Base-by-base conservation (phyloP, 2,888 invertebrate genomes). In the Noctua comes region DNA sequence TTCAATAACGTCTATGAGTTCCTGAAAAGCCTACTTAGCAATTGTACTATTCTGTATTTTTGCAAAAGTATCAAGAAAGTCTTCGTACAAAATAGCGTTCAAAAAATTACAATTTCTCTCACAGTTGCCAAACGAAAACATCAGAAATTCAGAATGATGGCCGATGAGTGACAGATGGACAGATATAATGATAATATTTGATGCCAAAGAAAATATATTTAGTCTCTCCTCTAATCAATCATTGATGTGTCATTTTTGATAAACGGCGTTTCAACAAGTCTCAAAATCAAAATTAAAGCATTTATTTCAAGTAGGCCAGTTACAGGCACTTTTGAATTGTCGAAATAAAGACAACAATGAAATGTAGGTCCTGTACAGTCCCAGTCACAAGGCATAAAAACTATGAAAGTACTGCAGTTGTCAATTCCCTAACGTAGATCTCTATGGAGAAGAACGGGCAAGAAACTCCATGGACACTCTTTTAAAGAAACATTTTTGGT, bases 151-250 rank as follows among this genome's bases (percentile, higher is more conserved):
- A n/a, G 73, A 82, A 48, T 77, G 82, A 82, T 81, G 76, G 76
- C 75, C 74, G 86, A 83, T 84, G 88, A 89, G 54, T 81, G 85
- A 86, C 83, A 71, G 86, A 86, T 21, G 73, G 87, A 80, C 79
- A 83, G 79, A 82, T 79, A 81, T 83, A 85, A 89, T 85, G 84
- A 88, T 86, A 85, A 88, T 80, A 86, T 86, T 88, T 78, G 83
- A 86, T 79, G 88, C 83, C 86, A 89, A 89, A 82, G 86, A 86
- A 84, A 85, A 87, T 86, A 83, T 84, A 84, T 89, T 84, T 87
- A 82, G 87, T 82, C 31, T 75, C 57, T 77, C 72, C 66, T 78
- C 83, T 77, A 86, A 89, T 89, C 89, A 88, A 88, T 89, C 89
- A 89, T 78, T 74, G 43, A 68, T 4, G 57, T 88, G 88, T 85